phyloP scores from a whole-genome alignment of 2,888 invertebrate genomes.

The Disparrhopalites patrizii region DNA sequence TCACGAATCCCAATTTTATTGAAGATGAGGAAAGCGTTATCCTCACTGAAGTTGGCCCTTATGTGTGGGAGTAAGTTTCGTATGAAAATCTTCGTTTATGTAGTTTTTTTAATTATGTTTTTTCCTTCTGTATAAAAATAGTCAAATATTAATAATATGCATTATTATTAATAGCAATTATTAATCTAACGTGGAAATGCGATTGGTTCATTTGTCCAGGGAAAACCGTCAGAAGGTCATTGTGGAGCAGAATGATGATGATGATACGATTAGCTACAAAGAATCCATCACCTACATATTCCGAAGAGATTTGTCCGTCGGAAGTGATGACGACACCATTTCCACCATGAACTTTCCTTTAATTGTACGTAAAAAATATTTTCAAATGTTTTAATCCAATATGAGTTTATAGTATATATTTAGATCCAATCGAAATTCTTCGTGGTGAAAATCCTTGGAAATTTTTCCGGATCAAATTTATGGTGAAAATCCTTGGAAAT shows the following conservation, averaged over 20 bases:
- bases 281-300: constrained; percentile 36
- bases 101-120: not conserved
- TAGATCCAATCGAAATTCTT: too few relatives aligned
- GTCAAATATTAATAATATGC: not conserved
- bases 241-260: constrained; percentile 23
- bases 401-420: too few relatives aligned
- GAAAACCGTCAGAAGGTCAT: constrained; percentile 38
- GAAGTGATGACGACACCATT: constrained; percentile 31
- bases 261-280: constrained; percentile 35
- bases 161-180: too few relatives aligned
- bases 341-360: constrained; percentile 41
- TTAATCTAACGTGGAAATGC: not conserved
- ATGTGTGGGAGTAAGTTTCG: constrained; percentile 32
- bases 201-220: constrained; percentile 17
- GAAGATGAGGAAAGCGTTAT: constrained; percentile 13
- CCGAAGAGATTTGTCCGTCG: constrained; percentile 22
- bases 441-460: too few relatives aligned
- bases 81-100: not conserved
- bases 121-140: not conserved
- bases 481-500: too few relatives aligned
- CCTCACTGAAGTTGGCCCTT: constrained; percentile 35
- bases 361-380: constrained; percentile 32
- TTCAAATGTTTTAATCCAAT: too few relatives aligned
- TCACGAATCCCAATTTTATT: constrained; percentile 42
- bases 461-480: too few relatives aligned